A percentile compares a stretch with the other conserved stretches of the same genome.
Evolutionary conservation across 2,888 invertebrate genomes (phyloP).

Genomic region (Eupithecia inturbata): DNA sequence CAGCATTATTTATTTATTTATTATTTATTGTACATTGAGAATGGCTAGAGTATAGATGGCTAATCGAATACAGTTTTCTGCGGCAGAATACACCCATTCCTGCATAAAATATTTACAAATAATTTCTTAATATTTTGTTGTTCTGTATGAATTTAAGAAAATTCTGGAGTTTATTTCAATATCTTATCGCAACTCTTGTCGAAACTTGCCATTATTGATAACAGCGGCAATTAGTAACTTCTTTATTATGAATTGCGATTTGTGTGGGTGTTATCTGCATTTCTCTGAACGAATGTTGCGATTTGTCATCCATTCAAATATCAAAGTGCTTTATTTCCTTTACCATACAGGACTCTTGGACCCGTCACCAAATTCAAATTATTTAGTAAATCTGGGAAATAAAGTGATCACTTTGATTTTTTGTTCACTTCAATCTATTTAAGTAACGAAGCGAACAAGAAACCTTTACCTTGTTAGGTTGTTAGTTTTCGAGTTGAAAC

Average conservation of each 20-base stretch:
- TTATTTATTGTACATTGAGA: too few species aligned
- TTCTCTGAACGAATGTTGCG: conserved; percentile 41
- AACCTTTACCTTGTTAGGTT: too few species aligned
- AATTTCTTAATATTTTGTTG: neutral
- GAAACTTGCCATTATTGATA: conserved; percentile 48
- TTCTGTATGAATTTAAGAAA: conserved; percentile 33
- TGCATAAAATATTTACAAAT: neutral
- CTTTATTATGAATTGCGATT: conserved; percentile 43
- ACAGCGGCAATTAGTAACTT: conserved; percentile 39
- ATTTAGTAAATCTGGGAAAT: too few species aligned
- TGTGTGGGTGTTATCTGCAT: conserved; percentile 35
- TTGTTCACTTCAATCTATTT: too few species aligned
- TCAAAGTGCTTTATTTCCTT: too few species aligned
- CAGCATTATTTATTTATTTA: too few species aligned
- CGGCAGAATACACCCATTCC: neutral
- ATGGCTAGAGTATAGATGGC: too few species aligned
- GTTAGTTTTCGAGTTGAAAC: too few species aligned
- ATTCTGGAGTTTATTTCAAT: conserved; percentile 47
- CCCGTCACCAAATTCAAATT: too few species aligned
- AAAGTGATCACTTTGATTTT: too few species aligned
- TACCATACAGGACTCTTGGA: too few species aligned
- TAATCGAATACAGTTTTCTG: neutral
- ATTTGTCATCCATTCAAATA: conserved; percentile 23
- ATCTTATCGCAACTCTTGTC: conserved; percentile 52
- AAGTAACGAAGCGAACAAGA: too few species aligned